phyloP scores from a whole-genome alignment of 1,140 invertebrate species.

The Procambarus virginalis region DNA sequence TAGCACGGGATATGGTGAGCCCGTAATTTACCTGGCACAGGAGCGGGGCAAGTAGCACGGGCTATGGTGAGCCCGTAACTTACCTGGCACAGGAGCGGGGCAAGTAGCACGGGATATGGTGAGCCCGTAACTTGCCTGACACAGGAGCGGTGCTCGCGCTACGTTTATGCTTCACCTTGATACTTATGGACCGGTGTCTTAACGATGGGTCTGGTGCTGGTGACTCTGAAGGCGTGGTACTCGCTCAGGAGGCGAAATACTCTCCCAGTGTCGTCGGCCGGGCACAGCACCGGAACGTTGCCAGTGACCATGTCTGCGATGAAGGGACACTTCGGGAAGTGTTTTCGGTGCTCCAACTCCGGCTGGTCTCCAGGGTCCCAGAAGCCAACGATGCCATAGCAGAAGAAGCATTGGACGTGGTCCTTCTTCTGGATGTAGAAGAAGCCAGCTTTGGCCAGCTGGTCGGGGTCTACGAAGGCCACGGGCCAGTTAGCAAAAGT shows the following conservation, averaged over 20 bases:
- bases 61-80: too few relatives aligned
- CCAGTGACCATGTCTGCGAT: conserved; percentile 4
- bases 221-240: conserved; percentile 44
- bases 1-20: too few relatives aligned
- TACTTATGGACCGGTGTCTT: not conserved
- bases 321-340: conserved; percentile 26
- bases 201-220: conserved; percentile 11
- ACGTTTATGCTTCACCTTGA: too few relatives aligned
- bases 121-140: too few relatives aligned
- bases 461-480: conserved; percentile 16
- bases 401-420: conserved; percentile 45
- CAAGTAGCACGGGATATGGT: too few relatives aligned
- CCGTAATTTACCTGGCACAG: too few relatives aligned
- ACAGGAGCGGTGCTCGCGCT: too few relatives aligned
- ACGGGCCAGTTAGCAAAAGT: conserved; percentile 46
- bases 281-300: conserved; percentile 14
- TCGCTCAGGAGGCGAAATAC: conserved; percentile 34
- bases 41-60: too few relatives aligned
- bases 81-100: too few relatives aligned
- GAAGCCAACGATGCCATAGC: conserved; percentile 6
- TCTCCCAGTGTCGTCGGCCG: conserved; percentile 4
- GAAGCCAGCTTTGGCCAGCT: conserved; percentile 23
- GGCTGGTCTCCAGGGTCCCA: conserved; percentile 34
- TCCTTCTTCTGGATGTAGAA: conserved; percentile 22
- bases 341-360: conserved; percentile 22